Conservation (phyloP, 1,140 invertebrate genomes). For the Pachyrhynchus sulphureomaculatus region DNA sequence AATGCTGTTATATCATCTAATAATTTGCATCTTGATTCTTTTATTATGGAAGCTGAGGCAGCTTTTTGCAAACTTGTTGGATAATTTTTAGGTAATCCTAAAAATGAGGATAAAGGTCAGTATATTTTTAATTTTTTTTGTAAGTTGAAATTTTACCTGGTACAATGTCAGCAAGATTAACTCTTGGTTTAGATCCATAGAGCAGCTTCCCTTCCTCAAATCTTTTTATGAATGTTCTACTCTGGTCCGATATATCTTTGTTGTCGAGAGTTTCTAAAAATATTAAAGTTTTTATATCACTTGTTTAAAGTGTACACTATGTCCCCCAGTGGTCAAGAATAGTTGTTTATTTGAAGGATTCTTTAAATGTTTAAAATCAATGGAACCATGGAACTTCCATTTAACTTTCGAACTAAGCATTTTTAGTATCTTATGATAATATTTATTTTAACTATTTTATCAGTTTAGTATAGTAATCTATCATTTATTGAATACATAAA, state of each 20-base stretch:
- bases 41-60: constrained; percentile 40
- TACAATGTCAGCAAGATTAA: constrained; percentile 36
- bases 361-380: no score
- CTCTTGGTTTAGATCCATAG: constrained; percentile 20
- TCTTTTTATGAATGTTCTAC: constrained; percentile 55
- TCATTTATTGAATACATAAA: no score
- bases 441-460: no score
- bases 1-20: constrained; percentile 31
- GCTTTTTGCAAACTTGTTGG: constrained; percentile 40
- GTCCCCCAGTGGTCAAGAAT: background rate
- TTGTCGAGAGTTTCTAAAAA: constrained; percentile 50
- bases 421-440: no score
- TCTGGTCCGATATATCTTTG: constrained; percentile 53
- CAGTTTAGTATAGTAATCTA: no score
- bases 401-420: no score
- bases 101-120: constrained; percentile 6
- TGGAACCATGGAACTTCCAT: no score
- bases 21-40: constrained; percentile 26
- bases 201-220: constrained; percentile 52
- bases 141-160: constrained; percentile 27
- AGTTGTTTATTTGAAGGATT: background rate
- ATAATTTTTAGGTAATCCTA: constrained; percentile 43
- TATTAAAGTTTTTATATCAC: background rate
- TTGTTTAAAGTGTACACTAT: background rate
- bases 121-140: background rate